Evolutionary conservation across 2,113 vertebrate genomes (phyloP).

Genomic region (Pollimyrus isidori): DNA sequence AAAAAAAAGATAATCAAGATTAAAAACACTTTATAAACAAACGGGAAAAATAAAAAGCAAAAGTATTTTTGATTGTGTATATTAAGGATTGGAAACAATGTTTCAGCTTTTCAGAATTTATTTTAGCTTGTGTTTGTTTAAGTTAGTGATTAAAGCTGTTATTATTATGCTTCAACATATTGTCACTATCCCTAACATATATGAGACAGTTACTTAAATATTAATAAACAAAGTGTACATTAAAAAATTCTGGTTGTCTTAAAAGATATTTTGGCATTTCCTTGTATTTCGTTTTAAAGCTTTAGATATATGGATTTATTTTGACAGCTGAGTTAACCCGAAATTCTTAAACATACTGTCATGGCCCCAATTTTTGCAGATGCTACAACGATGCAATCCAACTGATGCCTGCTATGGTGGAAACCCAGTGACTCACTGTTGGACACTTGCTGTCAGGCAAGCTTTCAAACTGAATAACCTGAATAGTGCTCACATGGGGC

Average conservation of each 20-base stretch:
- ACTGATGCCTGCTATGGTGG: neutral
- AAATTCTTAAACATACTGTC: neutral
- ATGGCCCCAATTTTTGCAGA: neutral
- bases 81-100: neutral
- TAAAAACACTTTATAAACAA: neutral
- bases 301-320: neutral
- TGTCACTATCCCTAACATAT: neutral
- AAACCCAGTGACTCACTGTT: neutral
- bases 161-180: neutral
- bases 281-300: neutral
- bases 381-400: neutral
- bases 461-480: neutral
- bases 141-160: neutral
- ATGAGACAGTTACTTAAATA: neutral
- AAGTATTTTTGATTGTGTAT: neutral
- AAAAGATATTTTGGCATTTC: neutral
- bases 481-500: neutral
- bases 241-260: neutral
- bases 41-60: neutral
- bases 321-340: neutral
- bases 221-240: neutral
- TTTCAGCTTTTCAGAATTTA: neutral
- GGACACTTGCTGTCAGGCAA: neutral
- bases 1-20: neutral
- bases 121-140: neutral